Conservation (phyloP, 1,140 invertebrate species). For the Drosophila triauraria region DNA sequence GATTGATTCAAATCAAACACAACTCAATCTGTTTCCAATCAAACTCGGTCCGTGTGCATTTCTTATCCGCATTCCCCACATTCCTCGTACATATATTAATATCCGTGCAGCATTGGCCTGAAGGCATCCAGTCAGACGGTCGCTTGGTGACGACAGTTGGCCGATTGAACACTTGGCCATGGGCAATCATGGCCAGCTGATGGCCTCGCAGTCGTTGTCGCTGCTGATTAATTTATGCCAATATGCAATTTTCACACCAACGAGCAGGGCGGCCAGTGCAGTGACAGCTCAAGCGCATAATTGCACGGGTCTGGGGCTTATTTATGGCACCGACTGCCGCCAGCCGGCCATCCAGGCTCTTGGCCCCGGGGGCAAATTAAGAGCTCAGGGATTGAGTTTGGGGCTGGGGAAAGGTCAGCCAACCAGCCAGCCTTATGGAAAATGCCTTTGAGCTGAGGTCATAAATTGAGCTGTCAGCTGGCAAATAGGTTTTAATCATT, state of each 20-base stretch:
- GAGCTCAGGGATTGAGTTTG: constrained; percentile 10
- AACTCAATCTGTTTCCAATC: constrained; percentile 39
- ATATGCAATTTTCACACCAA: constrained; percentile 82
- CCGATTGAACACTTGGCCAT: constrained; percentile 41
- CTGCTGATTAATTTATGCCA: constrained; percentile 80
- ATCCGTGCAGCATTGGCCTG: constrained; percentile 9
- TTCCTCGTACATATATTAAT: constrained; percentile 31
- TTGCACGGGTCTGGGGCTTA: constrained; percentile 68
- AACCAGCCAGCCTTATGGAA: constrained; percentile 42
- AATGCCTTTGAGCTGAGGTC: constrained; percentile 58
- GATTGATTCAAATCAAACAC: constrained; percentile 38
- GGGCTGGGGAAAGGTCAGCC: no score
- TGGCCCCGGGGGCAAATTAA: constrained; percentile 38
- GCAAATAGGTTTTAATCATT: constrained; percentile 76
- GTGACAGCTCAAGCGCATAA: constrained; percentile 79
- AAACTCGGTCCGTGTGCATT: constrained; percentile 10
- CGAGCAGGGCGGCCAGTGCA: constrained; percentile 65
- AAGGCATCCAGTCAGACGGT: constrained; percentile 13
- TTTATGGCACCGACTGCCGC: constrained; percentile 60
- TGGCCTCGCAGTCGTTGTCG: constrained; percentile 51
- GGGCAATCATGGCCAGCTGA: constrained; percentile 67
- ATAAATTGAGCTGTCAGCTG: constrained; percentile 79
- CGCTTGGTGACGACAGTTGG: constrained; percentile 30
- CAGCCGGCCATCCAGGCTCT: constrained; percentile 21
- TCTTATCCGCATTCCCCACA: constrained; percentile 19